These are phyloP conservation scores for Mastigias papua DNA, from an alignment of 30 jellyfish, hydroid and myxozoan genomes.

Conservation along the genomic window DNA sequence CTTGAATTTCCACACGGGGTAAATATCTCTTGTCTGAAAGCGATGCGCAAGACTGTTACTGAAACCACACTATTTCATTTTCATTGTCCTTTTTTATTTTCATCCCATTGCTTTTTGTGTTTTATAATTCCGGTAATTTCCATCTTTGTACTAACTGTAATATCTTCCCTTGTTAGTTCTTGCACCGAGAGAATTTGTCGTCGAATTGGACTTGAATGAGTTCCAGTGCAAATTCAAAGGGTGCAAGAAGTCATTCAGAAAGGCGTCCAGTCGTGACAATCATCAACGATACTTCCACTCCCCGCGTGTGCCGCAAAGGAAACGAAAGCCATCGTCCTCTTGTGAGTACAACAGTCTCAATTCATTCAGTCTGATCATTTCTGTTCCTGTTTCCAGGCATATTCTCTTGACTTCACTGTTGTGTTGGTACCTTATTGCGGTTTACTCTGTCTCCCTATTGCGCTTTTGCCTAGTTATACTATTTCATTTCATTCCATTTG, in stretches of 20 bases:
- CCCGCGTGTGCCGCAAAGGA: constrained; percentile 62
- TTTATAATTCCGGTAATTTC: background rate
- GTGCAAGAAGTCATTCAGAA: constrained; percentile 86
- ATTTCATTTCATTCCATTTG: no score
- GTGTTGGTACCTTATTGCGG: no score
- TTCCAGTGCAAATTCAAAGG: constrained; percentile 76
- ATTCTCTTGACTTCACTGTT: no score
- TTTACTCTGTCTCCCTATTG: no score
- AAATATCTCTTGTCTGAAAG: no score
- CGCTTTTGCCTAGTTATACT: no score
- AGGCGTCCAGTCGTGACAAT: constrained; percentile 85
- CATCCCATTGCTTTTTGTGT: constrained; percentile 1
- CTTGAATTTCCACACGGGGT: no score
- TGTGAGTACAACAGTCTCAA: constrained; percentile 22
- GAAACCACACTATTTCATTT: no score
- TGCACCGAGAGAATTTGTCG: constrained; percentile 82
- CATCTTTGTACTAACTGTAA: no score
- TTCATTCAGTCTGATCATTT: no score
- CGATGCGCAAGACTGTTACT: no score
- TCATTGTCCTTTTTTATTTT: no score
- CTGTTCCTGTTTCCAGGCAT: background rate
- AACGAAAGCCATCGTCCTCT: constrained; percentile 75
- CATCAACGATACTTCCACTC: constrained; percentile 86
- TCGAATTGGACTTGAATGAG: constrained; percentile 72
- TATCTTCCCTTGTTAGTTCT: constrained; percentile 31